phyloP scores from a whole-genome alignment of 2,888 invertebrate genomes.

The Candidula unifasciata region DNA sequence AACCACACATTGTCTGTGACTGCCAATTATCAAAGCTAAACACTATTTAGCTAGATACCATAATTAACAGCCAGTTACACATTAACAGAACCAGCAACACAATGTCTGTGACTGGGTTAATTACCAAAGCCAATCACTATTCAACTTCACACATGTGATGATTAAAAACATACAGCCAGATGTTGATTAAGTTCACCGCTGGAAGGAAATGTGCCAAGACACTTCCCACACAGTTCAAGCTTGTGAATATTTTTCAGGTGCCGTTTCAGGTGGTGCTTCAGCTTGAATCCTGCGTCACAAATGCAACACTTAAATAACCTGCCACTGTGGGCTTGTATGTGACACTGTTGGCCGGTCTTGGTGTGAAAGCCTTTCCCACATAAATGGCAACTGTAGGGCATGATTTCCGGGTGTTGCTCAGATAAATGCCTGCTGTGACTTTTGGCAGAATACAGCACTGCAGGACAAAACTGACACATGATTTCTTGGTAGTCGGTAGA shows the following conservation, averaged over 20 bases:
- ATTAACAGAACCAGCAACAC: too few relatives aligned
- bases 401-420: background rate
- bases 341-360: conserved; percentile 9
- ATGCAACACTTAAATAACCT: conserved; percentile 26
- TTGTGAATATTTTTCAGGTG: conserved; percentile 43
- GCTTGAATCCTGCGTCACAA: conserved; percentile 44
- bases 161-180: background rate
- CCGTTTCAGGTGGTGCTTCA: conserved; percentile 46
- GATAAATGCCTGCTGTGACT: conserved; percentile 27
- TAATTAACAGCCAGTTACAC: too few relatives aligned
- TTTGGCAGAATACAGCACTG: background rate
- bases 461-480: conserved; percentile 15
- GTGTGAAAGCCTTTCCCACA: conserved; percentile 39
- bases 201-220: conserved; percentile 16
- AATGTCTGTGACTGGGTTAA: too few relatives aligned
- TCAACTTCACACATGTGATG: background rate
- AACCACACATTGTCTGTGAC: too few relatives aligned
- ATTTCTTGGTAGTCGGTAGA: background rate
- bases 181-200: conserved; percentile 33
- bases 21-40: too few relatives aligned
- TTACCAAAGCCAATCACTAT: too few relatives aligned
- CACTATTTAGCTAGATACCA: too few relatives aligned
- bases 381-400: conserved; percentile 39
- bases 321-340: conserved; percentile 38
- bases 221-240: conserved; percentile 35